These are phyloP conservation scores for Gobio occitaniae DNA, from an alignment of 2,797 vertebrate species.

Conservation along the genomic window DNA sequence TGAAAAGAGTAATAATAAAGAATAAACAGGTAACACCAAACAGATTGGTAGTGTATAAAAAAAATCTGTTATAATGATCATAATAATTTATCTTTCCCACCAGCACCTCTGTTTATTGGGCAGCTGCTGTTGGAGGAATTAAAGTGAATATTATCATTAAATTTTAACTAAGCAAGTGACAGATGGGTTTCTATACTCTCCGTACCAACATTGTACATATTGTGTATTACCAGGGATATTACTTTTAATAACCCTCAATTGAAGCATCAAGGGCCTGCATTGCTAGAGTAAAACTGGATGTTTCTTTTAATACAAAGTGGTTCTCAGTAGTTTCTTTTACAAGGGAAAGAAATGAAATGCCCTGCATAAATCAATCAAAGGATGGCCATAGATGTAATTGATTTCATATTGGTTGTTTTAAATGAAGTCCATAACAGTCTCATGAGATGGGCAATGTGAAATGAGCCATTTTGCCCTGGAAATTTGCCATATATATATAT, in stretches of 20 bases:
- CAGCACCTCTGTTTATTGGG: slow-evolving; percentile 16
- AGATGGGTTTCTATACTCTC: slow-evolving; percentile 48
- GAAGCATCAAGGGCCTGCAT: slow-evolving; percentile 40
- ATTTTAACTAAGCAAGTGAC: slow-evolving; percentile 53
- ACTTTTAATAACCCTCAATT: slow-evolving; percentile 47
- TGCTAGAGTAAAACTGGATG: slow-evolving; percentile 33
- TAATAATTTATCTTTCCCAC: neutral
- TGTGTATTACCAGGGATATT: slow-evolving; percentile 50
- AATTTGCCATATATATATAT: slow-evolving; percentile 1
- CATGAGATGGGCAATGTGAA: neutral
- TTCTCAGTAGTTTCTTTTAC: slow-evolving; percentile 15
- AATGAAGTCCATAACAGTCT: slow-evolving; percentile 36
- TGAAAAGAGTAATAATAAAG: neutral
- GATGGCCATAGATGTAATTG: slow-evolving; percentile 54
- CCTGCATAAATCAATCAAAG: slow-evolving; percentile 54
- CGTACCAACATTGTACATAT: slow-evolving; percentile 35
- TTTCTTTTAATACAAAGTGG: neutral
- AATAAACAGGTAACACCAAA: slow-evolving; percentile 3
- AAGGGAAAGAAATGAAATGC: slow-evolving; percentile 28
- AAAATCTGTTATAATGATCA: neutral
- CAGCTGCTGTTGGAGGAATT: slow-evolving; percentile 25
- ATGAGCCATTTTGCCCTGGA: neutral
- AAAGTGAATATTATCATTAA: slow-evolving; percentile 55
- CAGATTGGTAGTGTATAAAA: neutral
- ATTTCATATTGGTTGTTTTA: slow-evolving; percentile 63